Base-by-base conservation (phyloP, 2,888 invertebrate genomes). In the Elaeidobius kamerunicus region DNA sequence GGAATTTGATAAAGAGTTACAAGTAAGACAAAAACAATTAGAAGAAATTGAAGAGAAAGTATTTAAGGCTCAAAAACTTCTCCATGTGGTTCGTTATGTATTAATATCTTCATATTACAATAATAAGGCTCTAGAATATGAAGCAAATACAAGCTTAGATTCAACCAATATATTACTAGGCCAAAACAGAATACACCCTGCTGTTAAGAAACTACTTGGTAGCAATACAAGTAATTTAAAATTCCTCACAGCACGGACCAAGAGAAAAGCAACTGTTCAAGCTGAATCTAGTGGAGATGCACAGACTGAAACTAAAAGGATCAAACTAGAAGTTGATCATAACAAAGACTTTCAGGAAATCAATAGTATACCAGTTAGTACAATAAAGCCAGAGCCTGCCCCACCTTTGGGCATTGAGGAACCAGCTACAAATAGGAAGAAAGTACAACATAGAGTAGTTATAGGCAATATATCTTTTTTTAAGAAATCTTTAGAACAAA, bases 391-490 rank as follows among this genome's bases (percentile, higher is more conserved):
- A 17, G 34, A 51, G 20, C 12, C 11, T 57, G 47, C 53, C 35
- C 58, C 19, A 35, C 11, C 20, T 17, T 14, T 4, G 9, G 55
- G 60, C 27, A 40, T 36, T 38, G 28, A 64, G 61, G 52, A 64
- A 47, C 45, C 42, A 16, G 45, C 48, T 17, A 59, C 60, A 20
- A 62, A 57, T 41, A 64, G 73, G 35, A 69, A 66, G 36, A 70
- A 70, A 61, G 61, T 60, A 2, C 71, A 70, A 60, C 65, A 69
- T 55, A 61, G 65, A 28, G 62, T 80, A 55, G 72, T 78, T 11
- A 73, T 80, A 3, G 79, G 90, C 1, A 93, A 93, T 74, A 86
- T 91, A 2, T 92, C 92, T 0, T 90, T 88, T 68, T 92, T 85
- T 78, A 83, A 89, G 18, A 83, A 85, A 1, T 77, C 84, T 1